Base-by-base conservation (phyloP, 2,888 invertebrate genomes). In the Zaprionus bogoriensis region DNA sequence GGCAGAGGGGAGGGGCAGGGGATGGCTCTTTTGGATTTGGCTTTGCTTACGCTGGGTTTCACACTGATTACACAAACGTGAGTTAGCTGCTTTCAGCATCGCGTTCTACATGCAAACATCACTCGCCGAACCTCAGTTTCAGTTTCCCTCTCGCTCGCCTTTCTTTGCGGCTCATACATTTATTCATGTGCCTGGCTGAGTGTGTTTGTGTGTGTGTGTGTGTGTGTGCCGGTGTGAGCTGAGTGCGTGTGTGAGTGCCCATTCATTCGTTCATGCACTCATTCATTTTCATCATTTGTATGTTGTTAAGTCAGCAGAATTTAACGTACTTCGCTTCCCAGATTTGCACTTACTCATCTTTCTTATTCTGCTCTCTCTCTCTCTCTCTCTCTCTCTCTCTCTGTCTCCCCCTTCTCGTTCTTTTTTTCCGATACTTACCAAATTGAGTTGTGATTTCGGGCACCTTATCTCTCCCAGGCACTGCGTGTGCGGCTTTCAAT, bases 41-140 rank as follows among this genome's bases (percentile, higher is more conserved):
- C 44, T 60, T 47, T 55, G 53, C 74, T 61, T 68, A 68, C 58
- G 68, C 73, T 77, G 77, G 85, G 85, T 79, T 80, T 86, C 86
- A 70, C 87, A 83, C 85, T 88, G 88, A 87, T 87, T 88, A 83
- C 88, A 87, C 78, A 88, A 87, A 88, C 87, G 85, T 88, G 87
- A 88, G 87, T 88, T 78, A 76, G 87, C 88, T 77, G 68, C 77
- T 88, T 88, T 82, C 68, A 80, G 66, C 81, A 81, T 77, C 66
- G 76, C 81, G 81, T 81, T 87, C 76, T 67, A 87, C 87, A 82
- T 82, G 87, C 85, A 81, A 87, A 82, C 85, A 83, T 67, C 73
- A 47, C 52, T 48, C 38, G 44, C 58, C 50, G n/a, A 60, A 53
- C 61, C 67, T 62, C 41, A 48, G 57, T 59, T 77, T 83, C 84